These are phyloP conservation scores for Melospiza georgiana DNA, from an alignment of 2,113 vertebrate genomes.

Conservation along the genomic window DNA sequence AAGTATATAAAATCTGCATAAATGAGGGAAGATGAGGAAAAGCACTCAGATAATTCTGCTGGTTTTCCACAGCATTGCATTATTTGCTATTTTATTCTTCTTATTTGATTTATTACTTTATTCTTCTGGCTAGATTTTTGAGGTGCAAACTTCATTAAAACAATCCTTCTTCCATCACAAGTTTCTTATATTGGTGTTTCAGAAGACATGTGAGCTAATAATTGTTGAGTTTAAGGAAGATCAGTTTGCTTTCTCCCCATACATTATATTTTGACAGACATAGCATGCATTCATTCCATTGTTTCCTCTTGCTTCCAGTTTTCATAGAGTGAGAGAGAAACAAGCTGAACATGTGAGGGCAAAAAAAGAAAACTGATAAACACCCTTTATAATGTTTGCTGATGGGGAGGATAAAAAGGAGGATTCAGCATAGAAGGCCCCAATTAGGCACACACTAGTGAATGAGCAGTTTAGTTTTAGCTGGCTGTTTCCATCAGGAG, in stretches of 20 bases:
- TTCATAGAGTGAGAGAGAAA: not conserved
- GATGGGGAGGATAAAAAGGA: not conserved
- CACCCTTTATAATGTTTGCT: not conserved
- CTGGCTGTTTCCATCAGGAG: not conserved
- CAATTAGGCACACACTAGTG: accelerated
- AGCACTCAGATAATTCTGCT: not conserved
- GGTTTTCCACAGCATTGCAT: not conserved
- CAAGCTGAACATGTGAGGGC: not conserved
- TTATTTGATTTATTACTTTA: not conserved
- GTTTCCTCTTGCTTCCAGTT: not conserved
- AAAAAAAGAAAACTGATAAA: not conserved
- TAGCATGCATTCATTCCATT: not conserved
- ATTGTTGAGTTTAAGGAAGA: not conserved
- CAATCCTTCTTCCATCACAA: not conserved
- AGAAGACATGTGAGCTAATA: not conserved
- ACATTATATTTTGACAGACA: not conserved
- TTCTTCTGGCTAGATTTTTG: constrained; percentile 12
- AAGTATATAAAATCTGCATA: not conserved
- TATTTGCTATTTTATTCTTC: not conserved
- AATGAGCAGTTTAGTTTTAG: not conserved
- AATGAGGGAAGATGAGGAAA: not conserved
- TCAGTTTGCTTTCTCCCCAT: not conserved
- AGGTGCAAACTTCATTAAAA: not conserved
- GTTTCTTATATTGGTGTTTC: not conserved
- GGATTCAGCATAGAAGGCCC: not conserved